Evolutionary conservation across 2,797 vertebrate species (phyloP).

Genomic region (Sitta carolinensis): DNA sequence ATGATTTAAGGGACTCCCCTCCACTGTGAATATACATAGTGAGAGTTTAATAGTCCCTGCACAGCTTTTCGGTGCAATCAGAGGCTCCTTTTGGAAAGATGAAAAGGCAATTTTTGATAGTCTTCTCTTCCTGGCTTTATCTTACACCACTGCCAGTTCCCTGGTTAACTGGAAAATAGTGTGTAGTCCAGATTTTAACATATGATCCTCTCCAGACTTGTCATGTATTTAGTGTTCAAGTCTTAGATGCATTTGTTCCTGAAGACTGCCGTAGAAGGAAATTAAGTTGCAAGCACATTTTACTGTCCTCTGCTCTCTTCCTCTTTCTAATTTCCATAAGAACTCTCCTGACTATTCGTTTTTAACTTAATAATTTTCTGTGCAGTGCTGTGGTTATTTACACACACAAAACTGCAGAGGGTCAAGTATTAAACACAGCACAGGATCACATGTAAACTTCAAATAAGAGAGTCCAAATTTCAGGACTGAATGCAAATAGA

Average conservation of each 20-base stretch:
- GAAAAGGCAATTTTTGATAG: not conserved
- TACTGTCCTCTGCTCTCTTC: not conserved
- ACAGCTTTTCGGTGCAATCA: not conserved
- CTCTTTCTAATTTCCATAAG: not conserved
- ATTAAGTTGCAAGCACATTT: not conserved
- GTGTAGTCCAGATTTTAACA: not conserved
- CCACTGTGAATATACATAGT: not conserved
- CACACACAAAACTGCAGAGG: not conserved
- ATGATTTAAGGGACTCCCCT: accelerated
- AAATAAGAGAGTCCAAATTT: not conserved
- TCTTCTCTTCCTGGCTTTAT: not conserved
- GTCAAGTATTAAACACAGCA: not conserved
- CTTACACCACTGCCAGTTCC: not conserved
- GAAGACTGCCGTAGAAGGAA: not conserved
- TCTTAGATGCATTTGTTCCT: not conserved
- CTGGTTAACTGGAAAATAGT: not conserved
- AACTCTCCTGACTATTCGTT: not conserved
- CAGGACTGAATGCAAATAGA: not conserved
- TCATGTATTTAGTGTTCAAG: not conserved
- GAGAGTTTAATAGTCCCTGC: not conserved
- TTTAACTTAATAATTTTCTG: not conserved
- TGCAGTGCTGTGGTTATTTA: not conserved
- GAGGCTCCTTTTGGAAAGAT: not conserved
- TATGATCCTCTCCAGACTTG: not conserved
- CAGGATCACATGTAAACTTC: not conserved